These are phyloP conservation scores for Aplysia californica DNA, from an alignment of 1,140 invertebrate species.

Conservation along the genomic window DNA sequence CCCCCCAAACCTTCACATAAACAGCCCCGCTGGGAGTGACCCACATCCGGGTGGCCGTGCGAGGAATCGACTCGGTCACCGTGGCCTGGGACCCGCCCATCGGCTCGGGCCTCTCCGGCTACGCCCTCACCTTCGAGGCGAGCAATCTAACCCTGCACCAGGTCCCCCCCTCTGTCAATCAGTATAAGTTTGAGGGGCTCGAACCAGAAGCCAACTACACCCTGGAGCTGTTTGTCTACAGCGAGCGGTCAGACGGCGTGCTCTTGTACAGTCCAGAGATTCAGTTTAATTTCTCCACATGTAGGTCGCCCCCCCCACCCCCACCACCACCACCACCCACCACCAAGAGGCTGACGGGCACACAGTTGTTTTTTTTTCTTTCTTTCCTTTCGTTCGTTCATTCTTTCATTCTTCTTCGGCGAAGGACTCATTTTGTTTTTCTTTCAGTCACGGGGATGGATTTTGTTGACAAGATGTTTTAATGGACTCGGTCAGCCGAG, in stretches of 20 bases:
- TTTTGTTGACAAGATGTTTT: too few relatives aligned
- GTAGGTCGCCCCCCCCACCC: constrained; percentile 30
- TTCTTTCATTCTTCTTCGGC: too few relatives aligned
- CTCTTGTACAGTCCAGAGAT: constrained; percentile 21
- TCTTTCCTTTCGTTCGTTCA: too few relatives aligned
- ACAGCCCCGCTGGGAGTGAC: constrained; percentile 42
- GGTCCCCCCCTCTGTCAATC: constrained; percentile 4
- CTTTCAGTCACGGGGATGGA: too few relatives aligned
- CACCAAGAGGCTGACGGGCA: too few relatives aligned
- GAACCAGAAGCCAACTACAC: constrained; percentile 31
- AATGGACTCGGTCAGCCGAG: too few relatives aligned
- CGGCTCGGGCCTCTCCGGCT: constrained; percentile 25
- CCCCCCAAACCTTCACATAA: too few relatives aligned
- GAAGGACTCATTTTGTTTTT: too few relatives aligned
- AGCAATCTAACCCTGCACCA: constrained; percentile 13
- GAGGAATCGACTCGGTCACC: constrained; percentile 34
- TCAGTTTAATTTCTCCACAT: constrained; percentile 34
- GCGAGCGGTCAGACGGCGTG: neutral
- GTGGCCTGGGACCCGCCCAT: constrained; percentile 38
- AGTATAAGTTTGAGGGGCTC: constrained; percentile 20
- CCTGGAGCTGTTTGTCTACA: constrained; percentile 25
- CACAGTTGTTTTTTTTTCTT: too few relatives aligned
- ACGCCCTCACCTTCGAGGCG: constrained; percentile 28
- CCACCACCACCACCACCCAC: too few relatives aligned
- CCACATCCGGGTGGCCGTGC: constrained; percentile 27